Conservation (phyloP, 2,797 vertebrate genomes). For the Melopsittacus undulatus region DNA sequence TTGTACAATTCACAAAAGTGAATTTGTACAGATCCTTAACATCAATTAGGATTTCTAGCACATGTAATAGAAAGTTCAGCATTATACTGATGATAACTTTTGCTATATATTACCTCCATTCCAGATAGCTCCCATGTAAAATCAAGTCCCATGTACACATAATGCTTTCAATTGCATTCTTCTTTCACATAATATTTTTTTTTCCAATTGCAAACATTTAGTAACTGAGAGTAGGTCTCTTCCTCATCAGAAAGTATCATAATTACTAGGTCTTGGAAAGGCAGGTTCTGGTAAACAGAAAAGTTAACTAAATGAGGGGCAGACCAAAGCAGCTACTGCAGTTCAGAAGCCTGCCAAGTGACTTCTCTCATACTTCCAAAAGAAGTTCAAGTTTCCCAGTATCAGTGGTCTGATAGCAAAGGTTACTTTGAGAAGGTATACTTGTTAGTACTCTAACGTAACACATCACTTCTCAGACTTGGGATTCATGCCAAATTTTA, state of each 20-base stretch:
- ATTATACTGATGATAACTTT: background rate
- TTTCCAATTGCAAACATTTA: background rate
- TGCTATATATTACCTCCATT: background rate
- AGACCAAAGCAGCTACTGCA: background rate
- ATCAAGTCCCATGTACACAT: background rate
- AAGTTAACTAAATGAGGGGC: background rate
- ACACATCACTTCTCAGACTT: background rate
- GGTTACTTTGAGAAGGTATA: background rate
- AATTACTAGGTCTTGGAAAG: background rate
- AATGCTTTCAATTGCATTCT: background rate
- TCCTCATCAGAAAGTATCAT: background rate
- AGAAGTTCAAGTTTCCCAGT: background rate
- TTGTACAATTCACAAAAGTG: background rate
- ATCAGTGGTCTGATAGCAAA: background rate
- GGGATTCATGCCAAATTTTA: background rate
- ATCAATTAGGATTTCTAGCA: background rate
- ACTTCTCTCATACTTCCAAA: background rate
- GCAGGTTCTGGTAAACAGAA: background rate
- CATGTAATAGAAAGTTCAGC: background rate
- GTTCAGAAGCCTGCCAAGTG: background rate
- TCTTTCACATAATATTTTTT: background rate
- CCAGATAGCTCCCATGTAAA: background rate
- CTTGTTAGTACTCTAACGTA: background rate
- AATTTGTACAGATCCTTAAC: background rate
- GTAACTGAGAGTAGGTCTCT: background rate